These are phyloP conservation scores for Erethizon dorsatum DNA, from an alignment of 2,797 vertebrate species.

Conservation along the genomic window DNA sequence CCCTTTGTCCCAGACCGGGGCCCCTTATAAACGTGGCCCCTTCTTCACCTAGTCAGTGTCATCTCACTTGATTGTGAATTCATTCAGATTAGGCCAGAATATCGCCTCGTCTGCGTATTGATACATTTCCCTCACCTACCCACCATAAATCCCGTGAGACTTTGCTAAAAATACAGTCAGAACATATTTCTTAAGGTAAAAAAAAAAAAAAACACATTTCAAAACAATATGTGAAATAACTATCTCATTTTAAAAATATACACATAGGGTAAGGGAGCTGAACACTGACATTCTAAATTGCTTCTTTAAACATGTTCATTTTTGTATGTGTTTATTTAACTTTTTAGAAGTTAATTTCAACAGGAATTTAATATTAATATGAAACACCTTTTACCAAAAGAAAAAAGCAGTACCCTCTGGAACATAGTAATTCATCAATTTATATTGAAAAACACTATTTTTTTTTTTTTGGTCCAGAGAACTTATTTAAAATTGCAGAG, in stretches of 20 bases:
- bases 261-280: neutral
- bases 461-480: neutral
- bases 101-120: neutral
- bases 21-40: neutral
- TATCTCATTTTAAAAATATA: neutral
- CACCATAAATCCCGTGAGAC: neutral
- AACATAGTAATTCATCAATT: conserved; percentile 54
- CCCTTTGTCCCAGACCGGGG: neutral
- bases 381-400: neutral
- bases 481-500: conserved; percentile 27
- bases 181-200: conserved; percentile 10
- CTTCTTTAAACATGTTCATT: neutral
- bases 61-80: neutral
- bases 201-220: neutral
- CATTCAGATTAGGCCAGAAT: neutral
- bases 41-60: neutral
- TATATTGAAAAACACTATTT: conserved; percentile 38
- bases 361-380: conserved; percentile 30
- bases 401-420: neutral
- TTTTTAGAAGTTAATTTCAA: neutral
- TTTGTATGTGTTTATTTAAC: neutral
- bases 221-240: neutral
- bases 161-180: neutral
- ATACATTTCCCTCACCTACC: neutral
- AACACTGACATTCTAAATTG: neutral